A percentile compares a stretch with the other conserved stretches of the same genome.
Evolutionary conservation across 2,113 vertebrate genomes (phyloP).

Genomic region (Oophaga pumilio): DNA sequence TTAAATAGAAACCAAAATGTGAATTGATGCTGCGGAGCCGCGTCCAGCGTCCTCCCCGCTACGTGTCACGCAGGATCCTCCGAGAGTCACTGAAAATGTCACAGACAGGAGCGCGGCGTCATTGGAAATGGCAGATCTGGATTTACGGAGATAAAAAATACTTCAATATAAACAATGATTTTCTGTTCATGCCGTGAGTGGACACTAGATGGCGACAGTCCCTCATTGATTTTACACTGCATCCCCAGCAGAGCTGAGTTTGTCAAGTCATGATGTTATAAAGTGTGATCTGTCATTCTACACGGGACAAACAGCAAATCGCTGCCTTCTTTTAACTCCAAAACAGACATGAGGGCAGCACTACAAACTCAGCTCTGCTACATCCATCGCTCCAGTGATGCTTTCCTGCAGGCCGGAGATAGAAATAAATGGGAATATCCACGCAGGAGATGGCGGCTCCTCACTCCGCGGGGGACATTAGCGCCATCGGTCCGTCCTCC

Average conservation of each 20-base stretch:
- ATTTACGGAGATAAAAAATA: not conserved
- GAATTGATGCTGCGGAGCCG: too few relatives aligned
- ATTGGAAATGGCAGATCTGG: not conserved
- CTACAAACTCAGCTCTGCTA: not conserved
- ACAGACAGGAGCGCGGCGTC: too few relatives aligned
- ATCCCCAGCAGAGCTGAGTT: not conserved
- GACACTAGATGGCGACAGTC: not conserved
- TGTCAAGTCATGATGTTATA: not conserved
- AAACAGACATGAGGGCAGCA: not conserved
- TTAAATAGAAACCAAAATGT: too few relatives aligned
- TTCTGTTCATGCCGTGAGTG: not conserved
- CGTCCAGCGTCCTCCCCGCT: too few relatives aligned
- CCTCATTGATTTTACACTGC: not conserved
- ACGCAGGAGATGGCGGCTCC: not conserved
- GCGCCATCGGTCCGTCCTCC: not conserved
- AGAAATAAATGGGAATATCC: not conserved
- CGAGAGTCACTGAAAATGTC: too few relatives aligned
- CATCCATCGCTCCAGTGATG: not conserved
- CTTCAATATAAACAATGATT: not conserved
- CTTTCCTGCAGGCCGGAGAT: not conserved
- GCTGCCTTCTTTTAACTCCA: not conserved
- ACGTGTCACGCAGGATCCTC: too few relatives aligned
- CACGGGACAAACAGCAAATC: not conserved
- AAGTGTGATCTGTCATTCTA: not conserved
- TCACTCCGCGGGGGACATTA: not conserved